These are phyloP conservation scores for Gadus chalcogrammus DNA, from an alignment of 2,113 vertebrate genomes.

Conservation along the genomic window DNA sequence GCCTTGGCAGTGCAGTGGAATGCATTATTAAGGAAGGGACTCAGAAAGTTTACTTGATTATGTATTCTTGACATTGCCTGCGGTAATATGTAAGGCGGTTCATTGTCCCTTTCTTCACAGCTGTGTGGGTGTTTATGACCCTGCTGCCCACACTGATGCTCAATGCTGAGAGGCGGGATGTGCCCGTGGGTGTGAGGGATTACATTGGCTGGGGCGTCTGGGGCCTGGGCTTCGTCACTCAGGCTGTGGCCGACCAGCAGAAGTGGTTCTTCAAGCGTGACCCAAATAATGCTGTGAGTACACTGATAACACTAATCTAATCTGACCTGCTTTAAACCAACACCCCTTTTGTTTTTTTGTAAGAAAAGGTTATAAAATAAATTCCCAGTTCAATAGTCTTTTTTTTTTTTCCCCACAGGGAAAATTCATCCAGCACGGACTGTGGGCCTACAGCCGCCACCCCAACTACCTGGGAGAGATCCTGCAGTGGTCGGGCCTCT, in stretches of 20 bases:
- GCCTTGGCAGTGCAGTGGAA: neutral
- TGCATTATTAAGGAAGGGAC: neutral
- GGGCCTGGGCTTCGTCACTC: slow-evolving; percentile 71
- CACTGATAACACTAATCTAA: neutral
- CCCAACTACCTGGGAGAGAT: slow-evolving; percentile 81
- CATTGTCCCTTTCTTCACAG: slow-evolving; percentile 41
- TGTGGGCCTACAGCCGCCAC: slow-evolving; percentile 79
- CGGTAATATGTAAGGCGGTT: slow-evolving; percentile 12
- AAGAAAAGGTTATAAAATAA: neutral
- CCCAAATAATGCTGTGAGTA: slow-evolving; percentile 74
- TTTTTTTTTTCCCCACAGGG: slow-evolving; percentile 55
- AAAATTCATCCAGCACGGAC: slow-evolving; percentile 76
- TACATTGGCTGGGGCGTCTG: slow-evolving; percentile 76
- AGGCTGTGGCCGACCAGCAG: slow-evolving; percentile 78
- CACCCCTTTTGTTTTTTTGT: no score
- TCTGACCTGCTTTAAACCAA: neutral
- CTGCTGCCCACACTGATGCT: slow-evolving; percentile 79
- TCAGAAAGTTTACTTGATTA: neutral
- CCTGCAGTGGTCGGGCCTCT: slow-evolving; percentile 78
- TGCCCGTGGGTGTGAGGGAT: slow-evolving; percentile 70
- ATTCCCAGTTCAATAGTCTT: neutral
- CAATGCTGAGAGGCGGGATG: slow-evolving; percentile 66
- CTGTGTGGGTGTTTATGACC: slow-evolving; percentile 77
- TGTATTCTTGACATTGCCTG: neutral
- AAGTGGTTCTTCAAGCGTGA: slow-evolving; percentile 76